Evolutionary conservation across 2,888 invertebrate genomes (phyloP).

Genomic region (Drosophila rellima): DNA sequence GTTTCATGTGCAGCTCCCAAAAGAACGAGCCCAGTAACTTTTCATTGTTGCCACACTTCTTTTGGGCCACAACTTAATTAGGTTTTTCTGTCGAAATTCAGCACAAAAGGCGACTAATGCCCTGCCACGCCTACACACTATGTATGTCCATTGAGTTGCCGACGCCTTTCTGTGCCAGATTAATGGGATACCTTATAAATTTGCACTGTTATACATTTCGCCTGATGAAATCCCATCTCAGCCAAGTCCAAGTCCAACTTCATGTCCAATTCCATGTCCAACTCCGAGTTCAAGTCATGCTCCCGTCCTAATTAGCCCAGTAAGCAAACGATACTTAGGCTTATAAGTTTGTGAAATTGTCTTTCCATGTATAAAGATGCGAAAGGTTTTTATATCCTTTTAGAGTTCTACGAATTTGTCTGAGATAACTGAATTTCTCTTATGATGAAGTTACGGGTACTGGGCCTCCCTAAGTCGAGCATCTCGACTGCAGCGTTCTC

Average conservation of each 20-base stretch:
- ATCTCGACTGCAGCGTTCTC: neutral
- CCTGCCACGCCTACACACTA: constrained; percentile 61
- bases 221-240: constrained; percentile 35
- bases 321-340: neutral
- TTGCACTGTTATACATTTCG: constrained; percentile 53
- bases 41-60: constrained; percentile 11
- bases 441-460: no score
- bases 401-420: no score
- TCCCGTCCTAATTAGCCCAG: constrained; percentile 50
- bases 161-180: constrained; percentile 18
- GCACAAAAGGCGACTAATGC: constrained; percentile 59
- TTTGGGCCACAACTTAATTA: constrained; percentile 65
- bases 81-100: constrained; percentile 63
- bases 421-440: no score
- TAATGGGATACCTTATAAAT: constrained; percentile 53
- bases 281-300: constrained; percentile 17
- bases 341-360: neutral
- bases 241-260: constrained; percentile 3
- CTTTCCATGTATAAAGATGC: no score
- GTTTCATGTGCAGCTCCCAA: constrained; percentile 17
- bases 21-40: constrained; percentile 13
- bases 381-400: no score
- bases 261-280: neutral
- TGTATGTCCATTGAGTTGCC: constrained; percentile 3
- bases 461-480: neutral